phyloP scores from a whole-genome alignment of 1,140 invertebrate species.

The Euura saliciscinereae region DNA sequence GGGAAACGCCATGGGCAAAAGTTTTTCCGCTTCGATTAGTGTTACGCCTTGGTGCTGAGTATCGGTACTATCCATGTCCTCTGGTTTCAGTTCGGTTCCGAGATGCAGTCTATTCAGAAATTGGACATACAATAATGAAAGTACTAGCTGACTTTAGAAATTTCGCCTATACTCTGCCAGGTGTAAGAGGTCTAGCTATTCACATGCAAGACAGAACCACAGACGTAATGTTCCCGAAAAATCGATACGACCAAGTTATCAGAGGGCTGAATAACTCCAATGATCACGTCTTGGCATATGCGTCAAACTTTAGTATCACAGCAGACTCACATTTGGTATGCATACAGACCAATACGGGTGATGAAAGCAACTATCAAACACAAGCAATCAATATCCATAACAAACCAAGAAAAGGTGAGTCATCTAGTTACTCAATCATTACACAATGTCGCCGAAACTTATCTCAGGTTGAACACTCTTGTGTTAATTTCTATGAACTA shows the following conservation, averaged over 20 bases:
- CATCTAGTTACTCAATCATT: not conserved
- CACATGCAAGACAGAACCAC: constrained; percentile 87
- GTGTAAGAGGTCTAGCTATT: constrained; percentile 78
- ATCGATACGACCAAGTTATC: constrained; percentile 83
- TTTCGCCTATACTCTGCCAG: constrained; percentile 82
- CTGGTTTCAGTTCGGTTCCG: constrained; percentile 80
- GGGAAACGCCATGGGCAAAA: constrained; percentile 88
- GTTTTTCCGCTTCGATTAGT: constrained; percentile 81
- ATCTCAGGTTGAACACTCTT: too few relatives aligned
- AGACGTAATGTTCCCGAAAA: constrained; percentile 78
- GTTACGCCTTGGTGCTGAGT: constrained; percentile 83
- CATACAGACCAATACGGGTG: constrained; percentile 74
- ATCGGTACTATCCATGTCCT: constrained; percentile 87
- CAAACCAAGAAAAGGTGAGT: constrained; percentile 75
- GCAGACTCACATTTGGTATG: constrained; percentile 91
- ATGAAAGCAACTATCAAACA: constrained; percentile 77
- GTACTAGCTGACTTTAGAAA: constrained; percentile 87
- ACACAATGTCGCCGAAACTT: not conserved
- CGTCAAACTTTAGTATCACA: constrained; percentile 77
- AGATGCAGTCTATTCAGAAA: constrained; percentile 85
- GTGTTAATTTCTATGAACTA: too few relatives aligned
- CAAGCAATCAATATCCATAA: constrained; percentile 89
- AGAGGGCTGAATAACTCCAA: constrained; percentile 84
- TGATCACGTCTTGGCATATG: constrained; percentile 86
- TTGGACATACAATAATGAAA: constrained; percentile 91